Percentiles rank a stretch among this genome's conserved stretches.
Conservation (phyloP, 2,888 invertebrate species). For the Chydorus sphaericus region DNA sequence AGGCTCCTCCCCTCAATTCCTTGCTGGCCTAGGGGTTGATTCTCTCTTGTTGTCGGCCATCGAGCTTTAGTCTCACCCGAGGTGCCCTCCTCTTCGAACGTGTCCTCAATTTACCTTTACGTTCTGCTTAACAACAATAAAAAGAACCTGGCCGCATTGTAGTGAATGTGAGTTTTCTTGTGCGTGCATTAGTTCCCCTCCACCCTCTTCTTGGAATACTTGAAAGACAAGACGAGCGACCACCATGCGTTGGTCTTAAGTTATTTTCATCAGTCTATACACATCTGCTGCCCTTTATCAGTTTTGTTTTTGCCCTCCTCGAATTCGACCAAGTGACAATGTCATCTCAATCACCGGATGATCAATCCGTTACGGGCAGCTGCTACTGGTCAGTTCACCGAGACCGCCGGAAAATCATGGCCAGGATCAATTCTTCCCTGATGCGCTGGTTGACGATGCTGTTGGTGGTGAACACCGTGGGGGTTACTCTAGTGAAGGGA, state of each 20-base stretch:
- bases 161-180: too few species aligned
- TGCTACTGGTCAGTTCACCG: background rate
- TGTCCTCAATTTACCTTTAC: background rate
- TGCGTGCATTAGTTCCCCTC: too few species aligned
- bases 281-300: background rate
- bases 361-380: background rate
- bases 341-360: background rate
- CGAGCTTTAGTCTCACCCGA: background rate
- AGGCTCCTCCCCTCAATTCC: background rate
- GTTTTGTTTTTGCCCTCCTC: background rate
- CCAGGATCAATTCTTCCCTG: too few species aligned
- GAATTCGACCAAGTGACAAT: background rate
- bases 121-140: too few species aligned
- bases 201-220: too few species aligned
- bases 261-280: too few species aligned
- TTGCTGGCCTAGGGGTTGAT: background rate
- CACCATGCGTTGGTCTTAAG: too few species aligned
- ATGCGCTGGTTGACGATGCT: too few species aligned
- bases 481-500: background rate
- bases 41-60: background rate
- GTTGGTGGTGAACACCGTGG: too few species aligned
- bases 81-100: background rate
- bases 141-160: too few species aligned
- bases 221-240: too few species aligned
- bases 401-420: conserved; percentile 6